Percentiles rank a stretch among this genome's conserved stretches.
Conservation (phyloP, 1,140 invertebrate genomes). For the Diachasmimorpha longicaudata region DNA sequence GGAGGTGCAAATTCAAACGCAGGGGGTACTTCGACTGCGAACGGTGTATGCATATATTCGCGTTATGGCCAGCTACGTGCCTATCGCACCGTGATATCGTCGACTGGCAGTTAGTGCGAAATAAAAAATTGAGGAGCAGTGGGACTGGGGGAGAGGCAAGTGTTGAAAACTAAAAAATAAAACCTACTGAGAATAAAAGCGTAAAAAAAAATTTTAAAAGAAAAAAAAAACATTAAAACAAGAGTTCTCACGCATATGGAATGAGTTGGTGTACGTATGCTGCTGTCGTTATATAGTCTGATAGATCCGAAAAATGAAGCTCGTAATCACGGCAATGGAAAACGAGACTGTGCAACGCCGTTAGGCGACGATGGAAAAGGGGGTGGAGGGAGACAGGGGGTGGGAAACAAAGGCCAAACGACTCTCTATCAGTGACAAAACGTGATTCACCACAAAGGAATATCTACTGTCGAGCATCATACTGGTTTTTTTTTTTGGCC, state of each 20-base stretch:
- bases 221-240: constrained; percentile 17
- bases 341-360: constrained; percentile 22
- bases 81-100: constrained; percentile 40
- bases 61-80: constrained; percentile 18
- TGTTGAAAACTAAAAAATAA: constrained; percentile 25
- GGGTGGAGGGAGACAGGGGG: background rate
- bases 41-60: constrained; percentile 9
- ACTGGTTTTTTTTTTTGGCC: background rate
- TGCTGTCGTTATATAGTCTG: constrained; percentile 31
- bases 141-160: background rate
- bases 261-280: constrained; percentile 13
- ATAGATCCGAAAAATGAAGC: constrained; percentile 41
- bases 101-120: constrained; percentile 30
- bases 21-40: background rate
- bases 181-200: constrained; percentile 19
- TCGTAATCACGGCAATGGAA: constrained; percentile 35
- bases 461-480: background rate
- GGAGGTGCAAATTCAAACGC: background rate
- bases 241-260: constrained; percentile 17
- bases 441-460: background rate
- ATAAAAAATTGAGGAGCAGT: constrained; percentile 24
- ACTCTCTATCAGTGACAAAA: background rate
- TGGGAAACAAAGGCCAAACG: constrained; percentile 15
- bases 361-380: background rate
- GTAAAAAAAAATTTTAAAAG: constrained; percentile 14